Evolutionary conservation across 2,113 vertebrate species (phyloP).

Genomic region (Lichenostomus cassidix): DNA sequence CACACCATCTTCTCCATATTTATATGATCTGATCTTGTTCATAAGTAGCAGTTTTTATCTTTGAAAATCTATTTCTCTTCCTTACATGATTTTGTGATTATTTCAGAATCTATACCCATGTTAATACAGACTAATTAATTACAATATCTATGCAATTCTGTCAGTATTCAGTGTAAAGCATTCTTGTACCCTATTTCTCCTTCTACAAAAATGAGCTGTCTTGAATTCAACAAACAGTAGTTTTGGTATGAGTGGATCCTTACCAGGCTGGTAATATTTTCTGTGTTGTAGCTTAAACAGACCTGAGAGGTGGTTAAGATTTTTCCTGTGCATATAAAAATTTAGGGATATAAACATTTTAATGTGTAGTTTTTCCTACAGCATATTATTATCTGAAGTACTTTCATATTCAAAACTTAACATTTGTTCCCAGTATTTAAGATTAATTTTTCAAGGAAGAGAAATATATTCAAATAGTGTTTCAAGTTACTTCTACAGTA

Average conservation of each 20-base stretch:
- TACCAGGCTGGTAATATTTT: background rate
- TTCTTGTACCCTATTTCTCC: background rate
- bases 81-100: background rate
- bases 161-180: background rate
- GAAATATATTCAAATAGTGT: background rate
- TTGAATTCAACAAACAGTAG: background rate
- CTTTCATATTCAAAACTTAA: background rate
- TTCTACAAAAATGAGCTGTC: background rate
- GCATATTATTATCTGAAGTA: background rate
- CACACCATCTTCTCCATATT: background rate
- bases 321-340: background rate
- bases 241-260: background rate
- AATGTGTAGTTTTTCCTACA: background rate
- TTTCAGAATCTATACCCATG: background rate
- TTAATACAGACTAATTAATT: background rate
- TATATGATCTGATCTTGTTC: background rate
- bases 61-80: background rate
- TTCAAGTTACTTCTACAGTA: background rate
- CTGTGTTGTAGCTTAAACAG: background rate
- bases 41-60: background rate
- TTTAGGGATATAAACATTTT: background rate
- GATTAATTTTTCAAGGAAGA: background rate
- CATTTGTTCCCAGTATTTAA: background rate
- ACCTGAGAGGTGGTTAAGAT: accelerated
- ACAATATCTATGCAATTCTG: background rate